Evolutionary conservation across 2,888 invertebrate genomes (phyloP).

Genomic region (Tenthredo amoena): DNA sequence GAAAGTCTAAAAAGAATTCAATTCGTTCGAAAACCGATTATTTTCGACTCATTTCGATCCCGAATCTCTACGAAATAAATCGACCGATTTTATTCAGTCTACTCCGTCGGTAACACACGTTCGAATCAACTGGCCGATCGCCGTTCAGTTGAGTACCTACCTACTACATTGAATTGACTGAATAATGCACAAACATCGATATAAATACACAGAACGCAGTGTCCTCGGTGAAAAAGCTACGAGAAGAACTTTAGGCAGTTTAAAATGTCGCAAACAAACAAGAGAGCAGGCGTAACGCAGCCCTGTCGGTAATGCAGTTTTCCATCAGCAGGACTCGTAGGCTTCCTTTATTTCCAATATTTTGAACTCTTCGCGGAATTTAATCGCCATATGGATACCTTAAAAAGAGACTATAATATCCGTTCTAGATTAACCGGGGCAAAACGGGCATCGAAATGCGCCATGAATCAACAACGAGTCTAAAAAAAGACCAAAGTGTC

Average conservation of each 20-base stretch:
- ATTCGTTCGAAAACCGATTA: neutral
- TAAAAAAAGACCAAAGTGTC: too few species aligned
- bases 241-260: neutral
- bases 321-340: neutral
- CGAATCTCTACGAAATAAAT: neutral
- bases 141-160: neutral
- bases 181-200: neutral
- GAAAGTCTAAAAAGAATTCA: neutral
- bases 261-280: neutral
- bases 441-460: too few species aligned
- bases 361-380: too few species aligned
- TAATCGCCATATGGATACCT: too few species aligned
- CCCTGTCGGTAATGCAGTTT: neutral
- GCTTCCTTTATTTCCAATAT: too few species aligned
- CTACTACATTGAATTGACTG: neutral
- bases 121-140: neutral
- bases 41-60: neutral
- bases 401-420: too few species aligned
- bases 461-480: too few species aligned
- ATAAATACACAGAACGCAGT: neutral
- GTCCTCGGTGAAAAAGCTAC: neutral
- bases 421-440: too few species aligned
- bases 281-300: neutral
- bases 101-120: neutral
- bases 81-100: neutral